Evolutionary conservation across 1,140 invertebrate species (phyloP).

Genomic region (Drosophila chauvacae): DNA sequence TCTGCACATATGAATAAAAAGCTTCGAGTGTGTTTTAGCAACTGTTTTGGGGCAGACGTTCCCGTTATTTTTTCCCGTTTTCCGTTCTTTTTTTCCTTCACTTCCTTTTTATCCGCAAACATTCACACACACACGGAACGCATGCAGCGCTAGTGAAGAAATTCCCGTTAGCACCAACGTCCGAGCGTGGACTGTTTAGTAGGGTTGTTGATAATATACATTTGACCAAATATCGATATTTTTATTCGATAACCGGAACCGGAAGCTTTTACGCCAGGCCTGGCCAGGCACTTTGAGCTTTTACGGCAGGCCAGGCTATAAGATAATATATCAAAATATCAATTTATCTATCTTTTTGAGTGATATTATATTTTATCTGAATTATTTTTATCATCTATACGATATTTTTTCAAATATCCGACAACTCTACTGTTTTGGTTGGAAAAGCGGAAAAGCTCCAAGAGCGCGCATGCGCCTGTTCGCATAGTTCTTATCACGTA

Average conservation of each 20-base stretch:
- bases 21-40: constrained; percentile 12
- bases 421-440: background rate
- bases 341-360: too few species aligned
- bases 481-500: constrained; percentile 42
- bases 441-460: background rate
- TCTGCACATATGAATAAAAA: constrained; percentile 19
- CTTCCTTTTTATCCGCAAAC: constrained; percentile 38
- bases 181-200: constrained; percentile 66
- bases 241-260: too few species aligned
- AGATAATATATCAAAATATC: too few species aligned
- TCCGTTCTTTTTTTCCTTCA: constrained; percentile 46
- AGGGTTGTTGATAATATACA: constrained; percentile 4
- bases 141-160: constrained; percentile 61
- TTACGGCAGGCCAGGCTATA: too few species aligned
- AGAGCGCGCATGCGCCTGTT: constrained; percentile 43
- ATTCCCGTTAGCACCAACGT: constrained; percentile 64
- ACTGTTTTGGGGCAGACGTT: constrained; percentile 40
- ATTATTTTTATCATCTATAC: too few species aligned
- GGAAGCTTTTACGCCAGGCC: too few species aligned
- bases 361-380: too few species aligned
- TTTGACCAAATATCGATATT: too few species aligned
- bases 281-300: too few species aligned
- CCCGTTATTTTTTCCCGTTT: constrained; percentile 53
- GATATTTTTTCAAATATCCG: too few species aligned
- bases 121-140: constrained; percentile 48